These are phyloP conservation scores for Australoheros scitulus DNA, from an alignment of 2,113 vertebrate species.

Conservation along the genomic window DNA sequence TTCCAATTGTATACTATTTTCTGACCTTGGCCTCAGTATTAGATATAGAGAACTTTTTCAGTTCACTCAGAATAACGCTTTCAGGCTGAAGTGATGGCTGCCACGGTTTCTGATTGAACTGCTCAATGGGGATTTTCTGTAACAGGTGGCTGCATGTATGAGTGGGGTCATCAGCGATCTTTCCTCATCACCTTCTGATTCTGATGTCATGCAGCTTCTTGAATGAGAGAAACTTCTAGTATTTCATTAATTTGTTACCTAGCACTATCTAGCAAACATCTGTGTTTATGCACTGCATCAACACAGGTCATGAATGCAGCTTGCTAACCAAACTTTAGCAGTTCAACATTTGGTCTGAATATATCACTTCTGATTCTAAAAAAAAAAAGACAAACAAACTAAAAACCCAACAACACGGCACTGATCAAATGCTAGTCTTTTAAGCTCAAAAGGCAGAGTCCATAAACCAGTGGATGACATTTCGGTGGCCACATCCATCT, in stretches of 20 bases:
- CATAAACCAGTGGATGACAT: neutral
- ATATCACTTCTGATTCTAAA: neutral
- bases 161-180: neutral
- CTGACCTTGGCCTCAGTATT: neutral
- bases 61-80: neutral
- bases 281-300: neutral
- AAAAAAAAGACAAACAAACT: neutral
- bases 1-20: neutral
- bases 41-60: neutral
- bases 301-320: no score
- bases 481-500: neutral
- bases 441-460: neutral
- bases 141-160: slow-evolving; percentile 1
- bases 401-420: neutral
- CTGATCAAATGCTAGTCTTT: neutral
- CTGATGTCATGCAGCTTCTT: neutral
- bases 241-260: neutral
- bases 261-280: neutral
- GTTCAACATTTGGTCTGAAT: no score
- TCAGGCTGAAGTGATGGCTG: neutral
- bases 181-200: slow-evolving; percentile 6
- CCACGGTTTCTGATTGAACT: neutral
- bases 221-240: neutral
- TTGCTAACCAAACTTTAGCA: no score
- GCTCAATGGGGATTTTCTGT: neutral